phyloP scores from a whole-genome alignment of 2,113 vertebrate genomes.

The Notiomystis cincta region DNA sequence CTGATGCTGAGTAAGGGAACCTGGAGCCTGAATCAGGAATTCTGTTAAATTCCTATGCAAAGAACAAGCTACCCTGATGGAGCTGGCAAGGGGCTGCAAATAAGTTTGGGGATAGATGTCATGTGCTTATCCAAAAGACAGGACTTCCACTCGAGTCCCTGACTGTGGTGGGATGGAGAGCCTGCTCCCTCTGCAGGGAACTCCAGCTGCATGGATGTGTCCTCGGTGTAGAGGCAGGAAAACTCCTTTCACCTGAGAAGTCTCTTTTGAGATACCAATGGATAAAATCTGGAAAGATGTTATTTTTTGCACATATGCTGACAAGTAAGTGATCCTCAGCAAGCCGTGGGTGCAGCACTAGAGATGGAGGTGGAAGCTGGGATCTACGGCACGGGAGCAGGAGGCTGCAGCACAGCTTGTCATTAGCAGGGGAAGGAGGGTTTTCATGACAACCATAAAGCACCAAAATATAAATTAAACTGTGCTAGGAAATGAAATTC shows the following conservation, averaged over 20 bases:
- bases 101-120: background rate
- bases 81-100: background rate
- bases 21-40: background rate
- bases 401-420: background rate
- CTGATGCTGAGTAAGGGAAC: background rate
- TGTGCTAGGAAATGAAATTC: background rate
- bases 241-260: background rate
- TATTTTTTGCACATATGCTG: accelerated
- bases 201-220: background rate
- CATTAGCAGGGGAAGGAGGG: background rate
- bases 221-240: background rate
- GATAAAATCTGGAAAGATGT: background rate
- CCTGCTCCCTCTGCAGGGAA: slow-evolving; percentile 27
- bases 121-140: accelerated
- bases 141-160: background rate
- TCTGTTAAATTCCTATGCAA: background rate
- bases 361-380: background rate
- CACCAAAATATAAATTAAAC: background rate
- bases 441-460: background rate
- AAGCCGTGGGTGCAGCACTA: background rate
- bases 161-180: background rate
- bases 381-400: background rate
- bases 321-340: background rate
- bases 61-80: background rate
- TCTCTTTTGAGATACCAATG: background rate